These are phyloP conservation scores for Galleria mellonella DNA, from an alignment of 1,140 invertebrate species.

Conservation along the genomic window DNA sequence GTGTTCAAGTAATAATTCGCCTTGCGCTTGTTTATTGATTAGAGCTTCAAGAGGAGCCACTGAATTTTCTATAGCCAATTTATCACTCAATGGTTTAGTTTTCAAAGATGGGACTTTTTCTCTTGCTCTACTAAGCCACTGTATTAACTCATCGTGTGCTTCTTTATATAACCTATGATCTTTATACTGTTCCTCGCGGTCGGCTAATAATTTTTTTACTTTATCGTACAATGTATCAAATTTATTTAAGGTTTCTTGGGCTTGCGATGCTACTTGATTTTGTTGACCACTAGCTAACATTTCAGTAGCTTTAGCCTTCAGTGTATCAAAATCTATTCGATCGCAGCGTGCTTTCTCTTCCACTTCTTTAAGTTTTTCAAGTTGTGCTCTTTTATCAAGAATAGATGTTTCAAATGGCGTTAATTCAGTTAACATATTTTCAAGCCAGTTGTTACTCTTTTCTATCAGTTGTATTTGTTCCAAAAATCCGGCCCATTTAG, in stretches of 20 bases:
- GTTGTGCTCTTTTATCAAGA: conserved; percentile 88
- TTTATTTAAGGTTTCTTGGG: conserved; percentile 87
- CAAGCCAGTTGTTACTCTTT: conserved; percentile 87
- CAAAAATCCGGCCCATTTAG: conserved; percentile 91
- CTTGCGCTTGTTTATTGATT: conserved; percentile 92
- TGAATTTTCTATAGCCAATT: conserved; percentile 90
- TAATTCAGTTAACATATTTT: conserved; percentile 82
- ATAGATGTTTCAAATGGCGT: conserved; percentile 85
- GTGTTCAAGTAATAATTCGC: conserved; percentile 90
- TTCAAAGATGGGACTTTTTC: conserved; percentile 92
- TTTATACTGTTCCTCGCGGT: conserved; percentile 89
- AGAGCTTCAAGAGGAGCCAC: conserved; percentile 89
- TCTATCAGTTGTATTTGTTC: conserved; percentile 91
- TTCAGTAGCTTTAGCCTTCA: conserved; percentile 91
- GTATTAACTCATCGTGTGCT: conserved; percentile 89
- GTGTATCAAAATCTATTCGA: conserved; percentile 92
- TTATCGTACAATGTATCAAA: conserved; percentile 84
- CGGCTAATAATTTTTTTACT: conserved; percentile 82
- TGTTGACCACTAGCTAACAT: conserved; percentile 90
- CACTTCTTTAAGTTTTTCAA: conserved; percentile 89
- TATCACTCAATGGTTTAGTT: conserved; percentile 88
- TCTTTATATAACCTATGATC: conserved; percentile 93
- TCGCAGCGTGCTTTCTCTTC: conserved; percentile 94
- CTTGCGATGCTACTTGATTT: conserved; percentile 86
- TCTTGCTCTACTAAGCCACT: conserved; percentile 88